Evolutionary conservation across 2,888 invertebrate species (phyloP).

Genomic region (Sinopyrophorus schimmeli): DNA sequence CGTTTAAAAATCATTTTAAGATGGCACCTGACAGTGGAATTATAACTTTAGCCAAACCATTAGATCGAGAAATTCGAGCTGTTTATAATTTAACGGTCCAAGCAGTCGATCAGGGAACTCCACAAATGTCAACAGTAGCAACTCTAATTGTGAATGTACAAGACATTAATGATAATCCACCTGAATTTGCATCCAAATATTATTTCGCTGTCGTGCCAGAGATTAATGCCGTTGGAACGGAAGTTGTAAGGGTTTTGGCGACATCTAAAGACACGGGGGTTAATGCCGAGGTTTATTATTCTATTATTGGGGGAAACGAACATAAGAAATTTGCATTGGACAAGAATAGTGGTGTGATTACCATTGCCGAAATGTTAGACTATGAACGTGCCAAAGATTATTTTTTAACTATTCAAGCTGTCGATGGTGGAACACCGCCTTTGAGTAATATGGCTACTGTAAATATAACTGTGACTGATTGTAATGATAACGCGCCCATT

Average conservation of each 20-base stretch:
- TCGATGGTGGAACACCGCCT: constrained; percentile 87
- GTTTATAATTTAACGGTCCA: constrained; percentile 82
- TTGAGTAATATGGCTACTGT: constrained; percentile 85
- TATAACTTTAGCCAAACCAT: constrained; percentile 76
- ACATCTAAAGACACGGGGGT: constrained; percentile 90
- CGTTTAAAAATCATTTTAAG: constrained; percentile 71
- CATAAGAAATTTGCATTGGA: constrained; percentile 82
- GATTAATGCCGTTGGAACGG: constrained; percentile 75
- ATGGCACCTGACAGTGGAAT: constrained; percentile 85
- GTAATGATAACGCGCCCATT: constrained; percentile 85
- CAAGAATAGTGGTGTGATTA: constrained; percentile 72
- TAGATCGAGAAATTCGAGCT: constrained; percentile 87
- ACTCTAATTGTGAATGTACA: constrained; percentile 79
- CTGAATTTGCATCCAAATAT: constrained; percentile 83
- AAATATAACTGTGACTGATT: constrained; percentile 82
- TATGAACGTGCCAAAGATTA: constrained; percentile 86
- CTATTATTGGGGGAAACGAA: constrained; percentile 86
- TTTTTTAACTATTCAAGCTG: constrained; percentile 85
- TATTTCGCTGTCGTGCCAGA: constrained; percentile 81
- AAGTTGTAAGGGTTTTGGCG: constrained; percentile 84
- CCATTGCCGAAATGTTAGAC: constrained; percentile 79
- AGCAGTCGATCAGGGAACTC: constrained; percentile 82
- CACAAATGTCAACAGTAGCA: constrained; percentile 69
- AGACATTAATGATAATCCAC: constrained; percentile 95
- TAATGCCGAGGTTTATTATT: constrained; percentile 90